Evolutionary conservation across 2,113 vertebrate species (phyloP), one percentile per base, ranked within the genome.

Genomic region (Zosterops japonicus): DNA sequence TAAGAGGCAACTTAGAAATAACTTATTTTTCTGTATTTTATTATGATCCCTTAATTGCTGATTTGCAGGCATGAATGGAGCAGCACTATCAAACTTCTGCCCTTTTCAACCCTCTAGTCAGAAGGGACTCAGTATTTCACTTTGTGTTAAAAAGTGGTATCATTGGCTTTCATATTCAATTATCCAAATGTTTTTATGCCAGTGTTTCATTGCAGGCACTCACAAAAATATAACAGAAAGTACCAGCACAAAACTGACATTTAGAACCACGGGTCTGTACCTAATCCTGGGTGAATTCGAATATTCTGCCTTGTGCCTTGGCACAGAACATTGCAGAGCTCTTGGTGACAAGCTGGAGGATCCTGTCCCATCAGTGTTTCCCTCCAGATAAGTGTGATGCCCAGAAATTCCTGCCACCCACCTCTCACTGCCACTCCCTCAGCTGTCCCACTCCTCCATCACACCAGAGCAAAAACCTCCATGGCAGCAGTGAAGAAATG

Each of bases 331-430:
- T 4, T 11, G 24, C 25, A 42, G 29, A 50, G 18, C 13, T 93
- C 27, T 25, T 20, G 31, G 27, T 61, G 47, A 28, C 1, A 17
- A 55, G 22, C 39, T 81, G 57, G 61, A 65, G 91, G 52, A 56
- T 18, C 25, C 28, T 1, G 0, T 36, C 55, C 15, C n/a, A 12
- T 33, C 0, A 0, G 31, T 64, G 61, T 17, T 18, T 81, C 52
- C 25, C 25, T 31, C 33, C 50, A 59, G 35, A 5, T 72, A 76
- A 93, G 55, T 69, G 64, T 83, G 47, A 44, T 84, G 94, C 65
- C 88, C 69, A 85, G 52, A 84, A 77, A 53, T 23, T 86, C 55
- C 47, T 94, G 31, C 31, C 44, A 56, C 55, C 44, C 52, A 16
- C 19, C 17, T 83, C 55, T 86, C 46, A 41, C 42, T 80, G 41